Evolutionary conservation across 2,113 vertebrate species (phyloP).

Genomic region (Gadus macrocephalus): DNA sequence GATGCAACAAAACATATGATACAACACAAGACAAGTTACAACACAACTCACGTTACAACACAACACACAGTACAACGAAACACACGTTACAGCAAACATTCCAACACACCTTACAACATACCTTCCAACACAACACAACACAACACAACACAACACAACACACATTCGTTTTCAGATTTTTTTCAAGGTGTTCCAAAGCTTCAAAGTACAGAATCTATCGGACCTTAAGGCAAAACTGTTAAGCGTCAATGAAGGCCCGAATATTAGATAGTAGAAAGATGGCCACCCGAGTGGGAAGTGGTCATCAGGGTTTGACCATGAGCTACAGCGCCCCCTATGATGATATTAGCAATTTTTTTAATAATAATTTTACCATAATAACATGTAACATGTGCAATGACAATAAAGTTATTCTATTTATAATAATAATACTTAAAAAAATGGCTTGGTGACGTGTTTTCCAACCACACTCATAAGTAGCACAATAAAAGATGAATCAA

Average conservation of each 20-base stretch:
- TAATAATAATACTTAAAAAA: no score
- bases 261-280: no score
- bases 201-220: background rate
- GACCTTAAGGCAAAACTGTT: background rate
- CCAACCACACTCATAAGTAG: background rate
- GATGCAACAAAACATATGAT: background rate
- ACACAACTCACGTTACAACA: background rate
- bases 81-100: background rate
- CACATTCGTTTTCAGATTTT: background rate
- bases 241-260: no score
- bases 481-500: no score
- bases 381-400: no score
- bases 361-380: no score
- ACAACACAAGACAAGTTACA: background rate
- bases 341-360: no score
- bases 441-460: background rate
- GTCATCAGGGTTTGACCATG: no score
- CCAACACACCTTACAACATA: background rate
- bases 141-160: background rate
- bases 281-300: no score
- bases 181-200: no score
- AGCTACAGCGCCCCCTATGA: no score
- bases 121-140: background rate
- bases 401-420: no score
- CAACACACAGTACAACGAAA: background rate